These are phyloP conservation scores for Gavialis gangeticus DNA, from an alignment of 2,113 vertebrate genomes.

Conservation along the genomic window DNA sequence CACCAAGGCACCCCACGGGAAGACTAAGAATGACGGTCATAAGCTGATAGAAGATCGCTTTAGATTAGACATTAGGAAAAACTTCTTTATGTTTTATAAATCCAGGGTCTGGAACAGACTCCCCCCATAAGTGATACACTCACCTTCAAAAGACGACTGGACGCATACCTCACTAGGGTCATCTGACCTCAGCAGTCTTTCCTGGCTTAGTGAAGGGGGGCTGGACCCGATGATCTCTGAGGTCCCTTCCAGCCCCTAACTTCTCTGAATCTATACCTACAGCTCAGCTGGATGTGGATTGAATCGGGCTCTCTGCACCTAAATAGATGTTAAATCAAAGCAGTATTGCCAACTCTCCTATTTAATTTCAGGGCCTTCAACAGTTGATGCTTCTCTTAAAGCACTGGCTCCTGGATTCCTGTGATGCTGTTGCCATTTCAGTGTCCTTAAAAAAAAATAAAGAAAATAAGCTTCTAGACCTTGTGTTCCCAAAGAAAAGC, in stretches of 20 bases:
- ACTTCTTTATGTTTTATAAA: no score
- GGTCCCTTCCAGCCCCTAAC: no score
- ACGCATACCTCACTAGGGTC: no score
- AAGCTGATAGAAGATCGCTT: no score
- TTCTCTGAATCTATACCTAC: no score
- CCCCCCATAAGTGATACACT: no score
- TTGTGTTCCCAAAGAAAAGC: neutral
- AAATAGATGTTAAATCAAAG: neutral
- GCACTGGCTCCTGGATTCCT: constrained; percentile 22
- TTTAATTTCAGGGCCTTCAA: constrained; percentile 21
- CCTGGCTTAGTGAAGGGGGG: neutral
- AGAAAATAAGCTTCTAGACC: neutral
- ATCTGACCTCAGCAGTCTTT: neutral
- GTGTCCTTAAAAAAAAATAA: neutral
- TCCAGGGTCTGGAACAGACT: no score
- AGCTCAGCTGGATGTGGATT: neutral
- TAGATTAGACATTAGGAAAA: no score
- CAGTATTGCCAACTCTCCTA: constrained; percentile 1
- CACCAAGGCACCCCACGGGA: no score
- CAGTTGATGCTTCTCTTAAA: constrained; percentile 27
- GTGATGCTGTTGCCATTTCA: neutral
- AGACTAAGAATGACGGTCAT: no score
- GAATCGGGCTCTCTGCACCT: neutral
- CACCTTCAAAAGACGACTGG: no score
- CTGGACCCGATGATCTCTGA: no score